Evolutionary conservation across 1,140 invertebrate species (phyloP).

Genomic region (Temnothorax curvispinosus): DNA sequence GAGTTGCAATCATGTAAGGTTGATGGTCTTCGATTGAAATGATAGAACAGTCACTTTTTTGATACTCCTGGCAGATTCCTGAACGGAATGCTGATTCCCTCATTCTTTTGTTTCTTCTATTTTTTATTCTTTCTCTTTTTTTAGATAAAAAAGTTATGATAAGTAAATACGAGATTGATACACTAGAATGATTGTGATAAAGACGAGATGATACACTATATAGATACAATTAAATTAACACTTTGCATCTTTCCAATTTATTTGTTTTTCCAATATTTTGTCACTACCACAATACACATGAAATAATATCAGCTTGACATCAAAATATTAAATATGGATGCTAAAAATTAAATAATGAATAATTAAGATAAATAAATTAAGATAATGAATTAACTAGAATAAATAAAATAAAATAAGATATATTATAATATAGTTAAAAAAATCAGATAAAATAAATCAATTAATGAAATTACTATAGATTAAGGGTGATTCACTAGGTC

Average conservation of each 20-base stretch:
- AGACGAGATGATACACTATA: not conserved
- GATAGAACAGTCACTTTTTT: not conserved
- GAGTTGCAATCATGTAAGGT: slow-evolving; percentile 8
- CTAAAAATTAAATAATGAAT: not conserved
- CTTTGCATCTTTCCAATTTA: not conserved
- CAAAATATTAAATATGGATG: not conserved
- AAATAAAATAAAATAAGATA: not conserved
- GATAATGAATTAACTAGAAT: not conserved
- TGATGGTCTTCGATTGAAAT: not conserved
- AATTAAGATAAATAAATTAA: not conserved
- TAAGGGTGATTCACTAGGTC: not conserved
- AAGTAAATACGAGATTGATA: not conserved
- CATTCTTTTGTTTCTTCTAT: not conserved
- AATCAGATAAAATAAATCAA: not conserved
- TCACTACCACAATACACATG: not conserved
- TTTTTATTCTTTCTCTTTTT: not conserved
- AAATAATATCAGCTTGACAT: not conserved
- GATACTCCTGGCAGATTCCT: slow-evolving; percentile 3
- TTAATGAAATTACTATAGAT: not conserved
- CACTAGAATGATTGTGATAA: not conserved
- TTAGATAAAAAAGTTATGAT: not conserved
- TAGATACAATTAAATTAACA: not conserved
- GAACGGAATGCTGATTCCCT: slow-evolving; percentile 11
- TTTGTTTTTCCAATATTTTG: not conserved
- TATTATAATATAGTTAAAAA: not conserved